phyloP scores from a whole-genome alignment of 2,797 vertebrate genomes.

The Malurus leucopterus region DNA sequence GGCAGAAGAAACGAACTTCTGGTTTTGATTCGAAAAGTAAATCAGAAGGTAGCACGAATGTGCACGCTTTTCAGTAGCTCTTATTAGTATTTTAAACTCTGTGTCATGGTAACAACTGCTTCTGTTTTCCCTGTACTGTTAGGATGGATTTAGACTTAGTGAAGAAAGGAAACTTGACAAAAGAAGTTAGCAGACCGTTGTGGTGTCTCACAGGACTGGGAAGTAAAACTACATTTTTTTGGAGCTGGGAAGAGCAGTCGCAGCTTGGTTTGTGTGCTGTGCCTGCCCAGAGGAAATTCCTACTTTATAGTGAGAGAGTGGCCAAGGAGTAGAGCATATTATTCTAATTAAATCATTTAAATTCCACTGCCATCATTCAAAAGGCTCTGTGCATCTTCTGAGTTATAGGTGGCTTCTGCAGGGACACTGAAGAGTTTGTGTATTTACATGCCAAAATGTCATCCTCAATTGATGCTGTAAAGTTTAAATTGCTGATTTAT shows the following conservation, averaged over 20 bases:
- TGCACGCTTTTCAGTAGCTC: neutral
- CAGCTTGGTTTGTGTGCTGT: neutral
- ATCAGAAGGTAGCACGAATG: neutral
- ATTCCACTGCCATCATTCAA: neutral
- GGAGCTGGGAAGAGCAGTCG: neutral
- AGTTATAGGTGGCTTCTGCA: neutral
- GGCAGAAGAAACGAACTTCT: neutral
- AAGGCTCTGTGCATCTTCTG: conserved; percentile 3
- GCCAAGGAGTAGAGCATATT: conserved; percentile 30
- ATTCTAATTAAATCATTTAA: conserved; percentile 45
- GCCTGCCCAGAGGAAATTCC: conserved; percentile 53
- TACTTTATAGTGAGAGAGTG: neutral
- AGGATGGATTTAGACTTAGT: neutral
- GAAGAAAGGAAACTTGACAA: conserved; percentile 19
- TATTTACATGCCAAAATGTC: neutral
- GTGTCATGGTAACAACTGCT: neutral
- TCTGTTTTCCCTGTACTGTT: neutral
- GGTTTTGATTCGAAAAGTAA: neutral
- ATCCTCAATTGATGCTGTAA: neutral
- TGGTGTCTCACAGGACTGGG: conserved; percentile 24
- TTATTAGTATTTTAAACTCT: neutral
- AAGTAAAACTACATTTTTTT: conserved; percentile 17
- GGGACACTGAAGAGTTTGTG: neutral
- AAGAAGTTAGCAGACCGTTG: conserved; percentile 17
- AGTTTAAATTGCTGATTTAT: neutral